Percentiles rank a stretch among this genome's conserved stretches.
Conservation (phyloP, 2,888 invertebrate genomes). For the Meteorus colon region DNA sequence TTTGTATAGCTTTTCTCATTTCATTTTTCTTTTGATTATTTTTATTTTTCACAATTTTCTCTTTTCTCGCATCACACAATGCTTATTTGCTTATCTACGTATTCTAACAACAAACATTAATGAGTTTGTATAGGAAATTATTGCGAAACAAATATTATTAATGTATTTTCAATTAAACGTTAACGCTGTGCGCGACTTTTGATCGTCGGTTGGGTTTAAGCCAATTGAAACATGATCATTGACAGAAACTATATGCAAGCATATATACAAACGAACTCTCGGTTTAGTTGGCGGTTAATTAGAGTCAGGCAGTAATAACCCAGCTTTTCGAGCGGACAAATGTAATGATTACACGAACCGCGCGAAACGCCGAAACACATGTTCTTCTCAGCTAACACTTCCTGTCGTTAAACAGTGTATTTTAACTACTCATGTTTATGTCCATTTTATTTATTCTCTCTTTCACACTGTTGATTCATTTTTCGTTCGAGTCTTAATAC, state of each 20-base stretch:
- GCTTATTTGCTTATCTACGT: not conserved
- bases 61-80: not conserved
- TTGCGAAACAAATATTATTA: not conserved
- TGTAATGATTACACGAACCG: slow-evolving; percentile 64
- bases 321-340: slow-evolving; percentile 60
- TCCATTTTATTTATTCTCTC: slow-evolving; percentile 48
- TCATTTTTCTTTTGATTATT: slow-evolving; percentile 26
- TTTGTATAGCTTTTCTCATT: slow-evolving; percentile 42
- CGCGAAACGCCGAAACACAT: slow-evolving; percentile 67
- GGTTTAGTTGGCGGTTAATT: slow-evolving; percentile 44
- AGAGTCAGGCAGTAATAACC: slow-evolving; percentile 60
- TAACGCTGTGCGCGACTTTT: not conserved
- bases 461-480: slow-evolving; percentile 35
- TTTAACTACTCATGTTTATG: slow-evolving; percentile 64
- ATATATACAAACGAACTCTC: not conserved
- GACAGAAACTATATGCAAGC: slow-evolving; percentile 17
- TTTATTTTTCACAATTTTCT: not conserved
- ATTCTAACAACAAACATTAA: not conserved
- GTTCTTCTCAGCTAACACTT: slow-evolving; percentile 67
- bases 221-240: slow-evolving; percentile 40
- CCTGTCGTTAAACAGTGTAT: slow-evolving; percentile 70
- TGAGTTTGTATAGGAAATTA: not conserved
- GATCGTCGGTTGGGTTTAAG: slow-evolving; percentile 13
- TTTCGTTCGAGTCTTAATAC: slow-evolving; percentile 28
- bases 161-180: not conserved